Percentiles rank a stretch among this genome's conserved stretches.
Evolutionary conservation across 2,797 vertebrate genomes (phyloP).

Genomic region (Alosa sapidissima): DNA sequence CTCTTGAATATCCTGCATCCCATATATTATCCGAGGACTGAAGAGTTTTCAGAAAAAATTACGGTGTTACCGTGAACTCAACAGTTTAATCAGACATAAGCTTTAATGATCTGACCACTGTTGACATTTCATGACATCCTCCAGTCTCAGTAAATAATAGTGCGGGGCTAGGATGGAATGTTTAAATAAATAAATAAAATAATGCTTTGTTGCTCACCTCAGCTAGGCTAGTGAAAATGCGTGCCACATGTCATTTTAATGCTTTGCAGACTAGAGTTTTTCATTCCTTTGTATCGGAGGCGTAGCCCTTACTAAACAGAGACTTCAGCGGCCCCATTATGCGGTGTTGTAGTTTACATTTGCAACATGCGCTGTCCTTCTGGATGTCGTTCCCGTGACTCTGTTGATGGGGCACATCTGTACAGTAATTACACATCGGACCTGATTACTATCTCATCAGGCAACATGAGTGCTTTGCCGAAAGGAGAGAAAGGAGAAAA

Average conservation of each 20-base stretch:
- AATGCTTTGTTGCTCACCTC: slow-evolving; percentile 22
- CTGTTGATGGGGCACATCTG: not conserved
- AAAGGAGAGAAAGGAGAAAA: not conserved
- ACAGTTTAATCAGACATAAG: not conserved
- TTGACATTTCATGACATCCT: not conserved
- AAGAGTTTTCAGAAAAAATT: not conserved
- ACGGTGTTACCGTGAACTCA: not conserved
- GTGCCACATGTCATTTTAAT: slow-evolving; percentile 39
- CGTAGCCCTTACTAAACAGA: not conserved
- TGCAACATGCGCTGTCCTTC: not conserved
- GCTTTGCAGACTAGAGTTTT: slow-evolving; percentile 35
- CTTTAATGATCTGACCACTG: not conserved
- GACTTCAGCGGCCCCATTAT: not conserved
- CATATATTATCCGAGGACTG: not conserved
- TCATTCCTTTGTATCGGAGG: not conserved
- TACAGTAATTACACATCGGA: not conserved
- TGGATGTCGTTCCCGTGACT: not conserved
- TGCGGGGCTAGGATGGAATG: not conserved
- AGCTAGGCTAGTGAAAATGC: slow-evolving; percentile 28
- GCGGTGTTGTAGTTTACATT: not conserved
- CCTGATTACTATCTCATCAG: not conserved
- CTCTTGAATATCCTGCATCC: not conserved
- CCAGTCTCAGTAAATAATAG: not conserved
- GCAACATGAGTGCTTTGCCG: not conserved
- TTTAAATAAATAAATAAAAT: slow-evolving; percentile 20